These are phyloP conservation scores for Tachysurus vachellii DNA, from an alignment of 2,113 vertebrate species.

Conservation along the genomic window DNA sequence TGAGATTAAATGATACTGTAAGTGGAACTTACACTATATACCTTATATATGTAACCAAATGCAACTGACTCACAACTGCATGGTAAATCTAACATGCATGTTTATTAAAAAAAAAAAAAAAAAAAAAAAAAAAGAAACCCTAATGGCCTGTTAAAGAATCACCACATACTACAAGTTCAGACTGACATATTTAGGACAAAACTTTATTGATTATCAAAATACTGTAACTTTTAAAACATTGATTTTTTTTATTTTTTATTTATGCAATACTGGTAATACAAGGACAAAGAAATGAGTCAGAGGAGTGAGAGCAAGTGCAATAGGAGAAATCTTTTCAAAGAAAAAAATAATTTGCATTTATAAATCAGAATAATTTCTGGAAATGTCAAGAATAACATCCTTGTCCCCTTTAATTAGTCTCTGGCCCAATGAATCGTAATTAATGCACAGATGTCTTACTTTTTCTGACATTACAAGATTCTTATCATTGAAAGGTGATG, in stretches of 20 bases:
- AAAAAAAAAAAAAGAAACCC: not conserved
- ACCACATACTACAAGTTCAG: slow-evolving; percentile 32
- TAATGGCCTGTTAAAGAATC: not conserved
- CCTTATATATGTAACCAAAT: not conserved
- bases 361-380: slow-evolving; percentile 3
- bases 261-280: slow-evolving; percentile 65
- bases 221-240: slow-evolving; percentile 72
- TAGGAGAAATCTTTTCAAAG: slow-evolving; percentile 49
- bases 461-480: not conserved
- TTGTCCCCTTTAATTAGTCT: slow-evolving; percentile 9
- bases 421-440: slow-evolving; percentile 23
- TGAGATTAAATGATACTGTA: not conserved
- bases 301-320: slow-evolving; percentile 47
- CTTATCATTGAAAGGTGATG: slow-evolving; percentile 20
- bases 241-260: slow-evolving; percentile 60
- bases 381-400: not conserved
- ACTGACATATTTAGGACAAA: slow-evolving; percentile 69
- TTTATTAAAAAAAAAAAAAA: not conserved
- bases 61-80: not conserved
- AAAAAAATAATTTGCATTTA: slow-evolving; percentile 40
- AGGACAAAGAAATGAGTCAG: slow-evolving; percentile 34
- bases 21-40: too few relatives aligned
- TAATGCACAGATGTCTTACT: slow-evolving; percentile 13
- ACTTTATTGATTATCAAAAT: slow-evolving; percentile 84
- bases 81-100: not conserved